Base-by-base conservation (phyloP, 64 coral and sea anemone genomes). In the Hydrozoanthus tunicans region DNA sequence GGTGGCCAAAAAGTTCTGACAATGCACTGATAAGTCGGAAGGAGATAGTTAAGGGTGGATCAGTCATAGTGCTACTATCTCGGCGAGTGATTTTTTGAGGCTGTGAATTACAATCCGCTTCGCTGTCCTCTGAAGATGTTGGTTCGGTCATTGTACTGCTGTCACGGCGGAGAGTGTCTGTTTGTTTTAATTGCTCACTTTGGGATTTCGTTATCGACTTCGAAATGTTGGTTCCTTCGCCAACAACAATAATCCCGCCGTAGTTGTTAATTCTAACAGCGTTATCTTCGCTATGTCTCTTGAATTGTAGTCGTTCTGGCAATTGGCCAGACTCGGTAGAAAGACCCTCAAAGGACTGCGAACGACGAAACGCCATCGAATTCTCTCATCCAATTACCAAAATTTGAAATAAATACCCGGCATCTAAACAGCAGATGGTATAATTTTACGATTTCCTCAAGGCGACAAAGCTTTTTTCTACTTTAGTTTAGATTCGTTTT, bases 91-190 rank as follows among this genome's bases (percentile, higher is more conserved):
- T 25, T 52, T 66, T 13, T 5, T 32, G 59, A 58, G 13, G 5
- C 59, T 51, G n/a, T 51, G 12, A 32, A 60, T 26, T 63, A 63
- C 61, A 27, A 82, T 82, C 59, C 26, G 80, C 80, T 82, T 65
- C 58, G 43, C 80, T 82, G 12, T 81, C 58, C 3, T 53, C 53
- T 0, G 62, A 64, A 1, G 61, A 17, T 12, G 80, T 58, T 43
- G 32, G 32, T 43, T 82, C 80, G 12, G 80, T 82, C 80, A 82
- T 82, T 65, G 80, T 82, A 17, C 80, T 82, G 62, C 80, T 82
- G 32, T 82, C 80, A 8, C 80, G 59, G 7, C 80, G 80, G 64
- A 6, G 80, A 4, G 80, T 58, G 4, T 64, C 80, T 12, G 59
- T 82, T 66, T 82, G 80, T 7, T 64, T 14, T 6, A 82, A 54